These are phyloP conservation scores for Bucco capensis DNA, from an alignment of 2,113 vertebrate genomes.

Conservation along the genomic window DNA sequence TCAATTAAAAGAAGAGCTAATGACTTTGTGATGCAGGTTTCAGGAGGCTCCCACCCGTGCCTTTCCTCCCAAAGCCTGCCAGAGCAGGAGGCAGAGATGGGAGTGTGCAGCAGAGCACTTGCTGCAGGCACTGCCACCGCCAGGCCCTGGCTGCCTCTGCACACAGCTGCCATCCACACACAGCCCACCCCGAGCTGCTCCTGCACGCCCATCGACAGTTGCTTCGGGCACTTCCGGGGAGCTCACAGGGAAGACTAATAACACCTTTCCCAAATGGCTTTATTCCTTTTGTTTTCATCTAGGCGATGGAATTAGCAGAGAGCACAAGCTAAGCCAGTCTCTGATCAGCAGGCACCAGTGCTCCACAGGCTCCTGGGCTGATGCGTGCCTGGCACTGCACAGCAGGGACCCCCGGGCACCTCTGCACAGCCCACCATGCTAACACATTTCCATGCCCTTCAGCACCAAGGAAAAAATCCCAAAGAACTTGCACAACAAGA, in stretches of 20 bases:
- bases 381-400: fast-evolving
- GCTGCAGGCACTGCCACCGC: not conserved
- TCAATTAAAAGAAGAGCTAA: not conserved
- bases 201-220: fast-evolving
- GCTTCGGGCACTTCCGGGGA: not conserved
- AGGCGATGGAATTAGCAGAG: not conserved
- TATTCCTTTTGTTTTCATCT: not conserved
- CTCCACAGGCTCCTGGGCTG: fast-evolving
- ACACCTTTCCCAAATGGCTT: fast-evolving
- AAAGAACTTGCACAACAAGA: too few relatives aligned
- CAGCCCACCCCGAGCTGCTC: not conserved
- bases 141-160: not conserved
- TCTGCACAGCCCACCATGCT: fast-evolving
- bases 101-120: not conserved
- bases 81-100: not conserved
- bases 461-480: not conserved
- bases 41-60: fast-evolving
- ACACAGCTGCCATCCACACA: not conserved
- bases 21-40: fast-evolving
- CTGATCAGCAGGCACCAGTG: fast-evolving
- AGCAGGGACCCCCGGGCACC: fast-evolving
- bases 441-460: fast-evolving
- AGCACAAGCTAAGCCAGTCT: not conserved
- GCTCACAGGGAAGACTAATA: not conserved
- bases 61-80: not conserved